Conservation (phyloP, 1,140 invertebrate species). For the Formica exsecta region DNA sequence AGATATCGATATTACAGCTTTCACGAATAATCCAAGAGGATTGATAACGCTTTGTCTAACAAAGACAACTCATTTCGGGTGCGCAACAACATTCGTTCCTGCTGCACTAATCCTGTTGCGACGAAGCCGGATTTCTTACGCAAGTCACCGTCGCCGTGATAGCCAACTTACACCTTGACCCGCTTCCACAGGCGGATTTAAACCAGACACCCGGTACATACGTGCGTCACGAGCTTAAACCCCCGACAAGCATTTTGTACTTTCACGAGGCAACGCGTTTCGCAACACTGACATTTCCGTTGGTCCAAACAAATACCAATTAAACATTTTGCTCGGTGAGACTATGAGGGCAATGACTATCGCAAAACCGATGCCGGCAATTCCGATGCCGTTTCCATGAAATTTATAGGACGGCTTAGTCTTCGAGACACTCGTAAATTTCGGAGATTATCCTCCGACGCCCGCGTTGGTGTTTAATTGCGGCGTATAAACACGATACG, state of each 20-base stretch:
- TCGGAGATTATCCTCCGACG: slow-evolving; percentile 6
- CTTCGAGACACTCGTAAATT: slow-evolving; percentile 45
- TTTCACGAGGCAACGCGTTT: slow-evolving; percentile 63
- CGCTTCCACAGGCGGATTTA: slow-evolving; percentile 45
- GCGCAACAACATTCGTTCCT: slow-evolving; percentile 34
- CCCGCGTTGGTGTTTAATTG: slow-evolving; percentile 1
- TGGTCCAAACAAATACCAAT: slow-evolving; percentile 56
- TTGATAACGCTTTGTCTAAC: not conserved
- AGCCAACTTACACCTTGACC: slow-evolving; percentile 67
- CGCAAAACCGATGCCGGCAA: slow-evolving; percentile 38
- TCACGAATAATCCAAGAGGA: slow-evolving; percentile 12
- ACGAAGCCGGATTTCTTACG: slow-evolving; percentile 45
- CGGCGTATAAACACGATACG: not conserved
- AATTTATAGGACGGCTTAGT: slow-evolving; percentile 53
- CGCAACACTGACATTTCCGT: slow-evolving; percentile 52
- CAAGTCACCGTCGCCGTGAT: slow-evolving; percentile 38
- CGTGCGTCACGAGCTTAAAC: slow-evolving; percentile 62
- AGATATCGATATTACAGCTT: not conserved
- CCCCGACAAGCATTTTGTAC: slow-evolving; percentile 51
- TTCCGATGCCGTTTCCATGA: slow-evolving; percentile 25
- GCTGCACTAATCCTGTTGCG: slow-evolving; percentile 32
- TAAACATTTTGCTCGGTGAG: slow-evolving; percentile 45
- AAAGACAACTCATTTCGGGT: slow-evolving; percentile 19
- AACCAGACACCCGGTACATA: slow-evolving; percentile 56
- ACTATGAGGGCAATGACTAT: slow-evolving; percentile 19